Evolutionary conservation across 2,888 invertebrate genomes (phyloP), one percentile per base, ranked within the genome.

Genomic region (Lordiphosa fenestrarum): DNA sequence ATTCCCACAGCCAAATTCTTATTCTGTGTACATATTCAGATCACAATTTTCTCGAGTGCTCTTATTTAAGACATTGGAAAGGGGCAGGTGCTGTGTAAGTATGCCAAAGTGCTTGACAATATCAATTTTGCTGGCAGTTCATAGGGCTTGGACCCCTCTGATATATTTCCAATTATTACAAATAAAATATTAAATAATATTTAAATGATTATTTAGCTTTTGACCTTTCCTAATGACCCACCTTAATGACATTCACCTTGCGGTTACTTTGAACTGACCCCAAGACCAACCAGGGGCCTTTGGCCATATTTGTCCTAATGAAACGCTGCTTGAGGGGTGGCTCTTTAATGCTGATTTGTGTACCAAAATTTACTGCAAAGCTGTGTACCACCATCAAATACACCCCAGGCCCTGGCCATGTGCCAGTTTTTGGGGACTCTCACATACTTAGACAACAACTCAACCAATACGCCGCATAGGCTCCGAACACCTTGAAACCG

Each of bases 321-420:
- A 77, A 65, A 78, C 68, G 44, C 48, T 55, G 38, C 39, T 38
- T 39, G 38, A 10, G 42, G 37, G 33, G 25, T n/a, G 59, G 53
- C 56, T 49, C 71, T 68, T 81, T 73, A 84, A 73, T 68, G 63
- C 82, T 66, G 84, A 73, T 76, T 81, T 77, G 70, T 80, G 68
- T 66, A 54, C 65, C 61, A 58, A 69, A 57, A 66, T 66, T 60
- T 62, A 52, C 64, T 59, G 63, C 66, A 68, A 73, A 66, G 58
- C 59, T 35, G 63, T 52, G 30, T 54, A 38, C 30, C 53, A 56
- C 49, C 30, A 30, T 30, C 30, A 9, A 30, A 37, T 49, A 21
- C 33, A 42, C 47, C 54, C 54, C 50, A 49, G 58, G 60, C 60
- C 75, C 71, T 71, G 75, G 71, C 71, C 82, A 50, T 61, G 70